These are phyloP conservation scores for Phyllotreta striolata DNA, from an alignment of 2,888 invertebrate genomes.

Conservation along the genomic window DNA sequence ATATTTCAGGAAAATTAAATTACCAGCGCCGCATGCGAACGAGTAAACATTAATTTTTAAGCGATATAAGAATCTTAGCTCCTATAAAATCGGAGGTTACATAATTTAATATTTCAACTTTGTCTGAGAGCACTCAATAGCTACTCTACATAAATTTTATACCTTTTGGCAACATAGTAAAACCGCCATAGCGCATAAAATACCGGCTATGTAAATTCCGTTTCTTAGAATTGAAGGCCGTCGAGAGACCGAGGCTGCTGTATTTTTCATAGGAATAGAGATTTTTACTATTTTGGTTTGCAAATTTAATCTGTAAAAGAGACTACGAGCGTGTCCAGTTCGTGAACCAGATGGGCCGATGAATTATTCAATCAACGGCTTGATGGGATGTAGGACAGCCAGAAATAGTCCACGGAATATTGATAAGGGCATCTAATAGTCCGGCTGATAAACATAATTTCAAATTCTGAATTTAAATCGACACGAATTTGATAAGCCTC, in stretches of 20 bases:
- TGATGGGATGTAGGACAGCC: slow-evolving; percentile 28
- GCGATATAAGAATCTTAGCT: slow-evolving; percentile 7
- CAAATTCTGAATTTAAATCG: not conserved
- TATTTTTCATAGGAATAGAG: slow-evolving; percentile 31
- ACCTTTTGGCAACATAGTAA: slow-evolving; percentile 20
- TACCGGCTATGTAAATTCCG: slow-evolving; percentile 17
- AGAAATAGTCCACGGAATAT: slow-evolving; percentile 23
- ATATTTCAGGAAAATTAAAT: slow-evolving; percentile 6
- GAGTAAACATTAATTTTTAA: not conserved
- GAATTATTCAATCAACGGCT: slow-evolving; percentile 27
- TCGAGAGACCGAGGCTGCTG: slow-evolving; percentile 10
- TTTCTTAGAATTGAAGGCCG: slow-evolving; percentile 17
- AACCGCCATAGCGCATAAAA: slow-evolving; percentile 23
- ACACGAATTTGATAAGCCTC: not conserved
- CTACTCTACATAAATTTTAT: slow-evolving; percentile 17
- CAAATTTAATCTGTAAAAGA: slow-evolving; percentile 32
- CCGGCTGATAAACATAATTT: slow-evolving; percentile 5
- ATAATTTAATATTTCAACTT: slow-evolving; percentile 18
- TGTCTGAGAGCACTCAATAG: slow-evolving; percentile 17
- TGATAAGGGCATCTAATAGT: slow-evolving; percentile 19
- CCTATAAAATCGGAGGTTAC: slow-evolving; percentile 11
- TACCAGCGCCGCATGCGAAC: not conserved
- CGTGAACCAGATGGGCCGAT: slow-evolving; percentile 20
- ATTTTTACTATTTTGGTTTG: slow-evolving; percentile 31
- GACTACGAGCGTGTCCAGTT: slow-evolving; percentile 25